Percentiles rank a stretch among this genome's conserved stretches.
Conservation (phyloP, 2,888 invertebrate species). For the Iselma pallidipennis region DNA sequence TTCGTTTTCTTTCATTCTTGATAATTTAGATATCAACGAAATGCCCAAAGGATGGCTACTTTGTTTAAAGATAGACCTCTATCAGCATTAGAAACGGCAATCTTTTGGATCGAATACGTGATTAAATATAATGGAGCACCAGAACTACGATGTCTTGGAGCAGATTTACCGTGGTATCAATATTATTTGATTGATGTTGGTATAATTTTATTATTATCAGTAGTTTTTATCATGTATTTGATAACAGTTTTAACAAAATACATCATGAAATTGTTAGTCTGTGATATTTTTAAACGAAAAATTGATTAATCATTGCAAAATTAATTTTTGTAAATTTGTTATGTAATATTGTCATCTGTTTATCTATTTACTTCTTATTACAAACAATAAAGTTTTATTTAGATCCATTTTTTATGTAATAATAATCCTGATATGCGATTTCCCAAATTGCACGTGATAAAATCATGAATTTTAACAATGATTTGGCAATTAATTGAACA, state of each 20-base stretch:
- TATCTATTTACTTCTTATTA: too few relatives aligned
- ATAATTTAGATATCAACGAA: not conserved
- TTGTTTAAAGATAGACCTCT: not conserved
- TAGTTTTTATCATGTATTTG: not conserved
- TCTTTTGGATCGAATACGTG: constrained; percentile 58
- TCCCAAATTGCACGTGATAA: too few relatives aligned
- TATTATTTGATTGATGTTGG: constrained; percentile 34
- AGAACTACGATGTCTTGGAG: constrained; percentile 58
- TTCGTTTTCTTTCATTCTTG: not conserved
- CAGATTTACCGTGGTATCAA: constrained; percentile 59
- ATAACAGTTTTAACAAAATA: not conserved
- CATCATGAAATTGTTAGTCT: not conserved
- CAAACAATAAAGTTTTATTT: too few relatives aligned
- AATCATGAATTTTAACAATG: too few relatives aligned
- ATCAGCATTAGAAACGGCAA: not conserved
- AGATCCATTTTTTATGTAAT: too few relatives aligned
- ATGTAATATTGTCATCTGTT: too few relatives aligned
- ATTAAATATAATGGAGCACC: constrained; percentile 61
- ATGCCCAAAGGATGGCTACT: not conserved
- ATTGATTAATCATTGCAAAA: not conserved
- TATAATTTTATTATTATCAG: constrained; percentile 4
- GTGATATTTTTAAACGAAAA: not conserved
- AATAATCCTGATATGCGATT: too few relatives aligned
- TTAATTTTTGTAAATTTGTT: too few relatives aligned
- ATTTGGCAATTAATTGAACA: too few relatives aligned